phyloP scores from a whole-genome alignment of 2,888 invertebrate species.

The Fissipunctia ypsillon region DNA sequence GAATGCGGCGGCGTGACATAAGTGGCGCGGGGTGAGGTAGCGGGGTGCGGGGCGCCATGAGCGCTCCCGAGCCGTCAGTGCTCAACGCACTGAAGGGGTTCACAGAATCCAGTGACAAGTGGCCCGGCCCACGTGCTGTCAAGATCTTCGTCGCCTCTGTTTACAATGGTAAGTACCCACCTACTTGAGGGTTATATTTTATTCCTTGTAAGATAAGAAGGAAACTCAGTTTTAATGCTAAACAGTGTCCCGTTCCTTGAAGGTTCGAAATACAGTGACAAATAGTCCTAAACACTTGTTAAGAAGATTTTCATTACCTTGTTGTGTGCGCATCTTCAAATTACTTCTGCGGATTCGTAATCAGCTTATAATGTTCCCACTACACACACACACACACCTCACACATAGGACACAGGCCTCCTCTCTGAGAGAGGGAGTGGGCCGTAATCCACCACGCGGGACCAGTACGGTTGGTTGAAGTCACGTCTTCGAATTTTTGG shows the following conservation, averaged over 20 bases:
- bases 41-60: conserved; percentile 80
- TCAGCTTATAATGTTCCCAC: too few species aligned
- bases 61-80: conserved; percentile 89
- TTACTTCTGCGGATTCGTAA: background rate
- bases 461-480: too few species aligned
- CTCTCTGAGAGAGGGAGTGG: too few species aligned
- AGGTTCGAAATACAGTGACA: background rate
- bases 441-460: too few species aligned
- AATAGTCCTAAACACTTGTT: background rate
- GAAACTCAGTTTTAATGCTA: background rate
- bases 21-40: conserved; percentile 79
- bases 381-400: too few species aligned
- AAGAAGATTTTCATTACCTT: background rate
- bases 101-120: conserved; percentile 84
- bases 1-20: conserved; percentile 80
- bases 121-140: conserved; percentile 91
- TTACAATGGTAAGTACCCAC: conserved; percentile 85
- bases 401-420: too few species aligned
- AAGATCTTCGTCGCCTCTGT: conserved; percentile 91
- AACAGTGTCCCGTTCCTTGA: too few species aligned
- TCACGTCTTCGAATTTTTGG: too few species aligned
- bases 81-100: conserved; percentile 88
- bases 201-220: background rate
- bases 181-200: background rate
- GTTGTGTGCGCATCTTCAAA: background rate